Conservation (phyloP, 2,797 vertebrate genomes). For the Parambassis ranga region DNA sequence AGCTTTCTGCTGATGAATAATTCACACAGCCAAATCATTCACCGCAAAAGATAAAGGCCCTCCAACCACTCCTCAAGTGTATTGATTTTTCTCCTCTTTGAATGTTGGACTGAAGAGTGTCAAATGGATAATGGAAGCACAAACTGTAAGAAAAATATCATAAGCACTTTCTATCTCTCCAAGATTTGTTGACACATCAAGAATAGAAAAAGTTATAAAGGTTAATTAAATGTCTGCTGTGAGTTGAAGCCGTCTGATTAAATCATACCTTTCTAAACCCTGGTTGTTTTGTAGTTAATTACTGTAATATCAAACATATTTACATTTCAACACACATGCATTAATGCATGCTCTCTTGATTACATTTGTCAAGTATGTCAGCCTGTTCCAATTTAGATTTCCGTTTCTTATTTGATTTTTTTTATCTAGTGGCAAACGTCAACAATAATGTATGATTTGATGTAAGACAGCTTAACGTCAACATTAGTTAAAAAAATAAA, state of each 20-base stretch:
- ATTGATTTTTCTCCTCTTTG: constrained; percentile 86
- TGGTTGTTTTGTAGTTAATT: not conserved
- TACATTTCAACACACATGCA: too few relatives aligned
- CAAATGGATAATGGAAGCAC: constrained; percentile 74
- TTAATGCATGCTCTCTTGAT: too few relatives aligned
- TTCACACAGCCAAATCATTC: constrained; percentile 90
- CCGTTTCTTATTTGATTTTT: too few relatives aligned
- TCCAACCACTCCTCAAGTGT: constrained; percentile 86
- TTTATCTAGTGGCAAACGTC: too few relatives aligned
- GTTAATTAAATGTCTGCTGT: constrained; percentile 1
- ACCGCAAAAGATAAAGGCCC: constrained; percentile 86
- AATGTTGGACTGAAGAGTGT: constrained; percentile 80
- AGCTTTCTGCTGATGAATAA: constrained; percentile 89
- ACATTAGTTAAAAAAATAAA: too few relatives aligned
- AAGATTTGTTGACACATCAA: constrained; percentile 13
- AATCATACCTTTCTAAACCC: not conserved
- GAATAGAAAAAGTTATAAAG: constrained; percentile 19
- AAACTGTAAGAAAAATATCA: constrained; percentile 66
- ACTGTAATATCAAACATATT: not conserved
- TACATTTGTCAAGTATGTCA: not conserved
- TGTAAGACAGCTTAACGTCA: too few relatives aligned
- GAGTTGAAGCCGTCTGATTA: not conserved
- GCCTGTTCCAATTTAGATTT: too few relatives aligned
- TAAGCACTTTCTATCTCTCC: constrained; percentile 39
- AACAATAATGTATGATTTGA: too few relatives aligned